These are phyloP conservation scores for Seriola aureovittata DNA, from an alignment of 2,113 vertebrate species.

Conservation along the genomic window DNA sequence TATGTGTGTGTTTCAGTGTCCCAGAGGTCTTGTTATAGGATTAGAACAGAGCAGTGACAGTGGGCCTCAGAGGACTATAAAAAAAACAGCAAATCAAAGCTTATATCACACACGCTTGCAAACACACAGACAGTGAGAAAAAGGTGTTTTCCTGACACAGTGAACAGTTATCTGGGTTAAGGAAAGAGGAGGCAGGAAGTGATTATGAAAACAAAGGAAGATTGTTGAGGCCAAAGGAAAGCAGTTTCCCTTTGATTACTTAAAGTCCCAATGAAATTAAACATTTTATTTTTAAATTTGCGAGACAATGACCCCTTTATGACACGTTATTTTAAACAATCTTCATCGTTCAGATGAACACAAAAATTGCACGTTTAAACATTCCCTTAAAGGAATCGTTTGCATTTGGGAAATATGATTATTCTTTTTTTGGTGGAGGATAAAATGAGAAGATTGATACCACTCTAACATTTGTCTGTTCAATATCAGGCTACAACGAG, in stretches of 20 bases:
- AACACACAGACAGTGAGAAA: constrained; percentile 6
- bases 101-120: background rate
- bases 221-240: background rate
- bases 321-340: background rate
- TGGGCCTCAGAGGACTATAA: constrained; percentile 61
- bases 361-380: background rate
- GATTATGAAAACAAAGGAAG: constrained; percentile 33
- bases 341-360: background rate
- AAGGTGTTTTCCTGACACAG: constrained; percentile 47
- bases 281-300: background rate
- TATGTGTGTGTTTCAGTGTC: constrained; percentile 48
- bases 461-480: background rate
- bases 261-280: background rate
- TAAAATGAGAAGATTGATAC: no score
- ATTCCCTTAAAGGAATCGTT: background rate
- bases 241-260: constrained; percentile 1
- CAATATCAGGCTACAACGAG: background rate
- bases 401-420: background rate
- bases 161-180: constrained; percentile 65
- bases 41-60: constrained; percentile 67
- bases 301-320: background rate
- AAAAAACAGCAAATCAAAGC: constrained; percentile 50
- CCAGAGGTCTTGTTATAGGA: constrained; percentile 65
- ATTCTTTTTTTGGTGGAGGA: background rate
- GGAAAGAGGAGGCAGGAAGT: constrained; percentile 18